A percentile compares a stretch with the other conserved stretches of the same genome.
Evolutionary conservation across 1,140 invertebrate species (phyloP).

Genomic region (Cotesia typhae): DNA sequence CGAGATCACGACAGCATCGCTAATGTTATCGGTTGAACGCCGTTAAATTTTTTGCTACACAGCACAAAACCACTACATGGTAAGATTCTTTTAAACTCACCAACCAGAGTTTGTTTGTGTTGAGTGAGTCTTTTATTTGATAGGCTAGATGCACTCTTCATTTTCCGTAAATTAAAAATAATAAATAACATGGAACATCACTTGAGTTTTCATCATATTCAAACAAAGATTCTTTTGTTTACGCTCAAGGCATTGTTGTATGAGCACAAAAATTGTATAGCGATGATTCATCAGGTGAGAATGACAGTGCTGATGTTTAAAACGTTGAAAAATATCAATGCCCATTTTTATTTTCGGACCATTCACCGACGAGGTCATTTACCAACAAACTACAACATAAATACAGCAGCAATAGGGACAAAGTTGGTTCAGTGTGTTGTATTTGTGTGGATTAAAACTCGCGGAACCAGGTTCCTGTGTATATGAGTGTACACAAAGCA

Average conservation of each 20-base stretch:
- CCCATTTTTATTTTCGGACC: slow-evolving; percentile 31
- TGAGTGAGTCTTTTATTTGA: too few species aligned
- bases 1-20: slow-evolving; percentile 30
- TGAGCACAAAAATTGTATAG: background rate
- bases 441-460: background rate
- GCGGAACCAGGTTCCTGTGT: slow-evolving; percentile 39
- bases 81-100: too few species aligned
- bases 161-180: background rate
- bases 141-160: too few species aligned
- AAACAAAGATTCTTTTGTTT: too few species aligned
- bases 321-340: background rate
- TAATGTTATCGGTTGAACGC: slow-evolving; percentile 32
- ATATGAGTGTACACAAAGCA: slow-evolving; percentile 26
- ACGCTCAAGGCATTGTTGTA: too few species aligned
- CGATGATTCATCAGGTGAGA: background rate
- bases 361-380: slow-evolving; percentile 29
- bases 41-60: too few species aligned
- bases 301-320: background rate
- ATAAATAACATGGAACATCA: slow-evolving; percentile 2
- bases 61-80: too few species aligned
- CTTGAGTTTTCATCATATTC: too few species aligned
- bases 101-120: too few species aligned
- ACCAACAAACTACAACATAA: background rate
- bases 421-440: slow-evolving; percentile 1
- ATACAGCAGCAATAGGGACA: slow-evolving; percentile 9